Percentiles rank a stretch among this genome's conserved stretches.
Evolutionary conservation across 2,888 invertebrate genomes (phyloP).

Genomic region (Lampropteryx suffumata): DNA sequence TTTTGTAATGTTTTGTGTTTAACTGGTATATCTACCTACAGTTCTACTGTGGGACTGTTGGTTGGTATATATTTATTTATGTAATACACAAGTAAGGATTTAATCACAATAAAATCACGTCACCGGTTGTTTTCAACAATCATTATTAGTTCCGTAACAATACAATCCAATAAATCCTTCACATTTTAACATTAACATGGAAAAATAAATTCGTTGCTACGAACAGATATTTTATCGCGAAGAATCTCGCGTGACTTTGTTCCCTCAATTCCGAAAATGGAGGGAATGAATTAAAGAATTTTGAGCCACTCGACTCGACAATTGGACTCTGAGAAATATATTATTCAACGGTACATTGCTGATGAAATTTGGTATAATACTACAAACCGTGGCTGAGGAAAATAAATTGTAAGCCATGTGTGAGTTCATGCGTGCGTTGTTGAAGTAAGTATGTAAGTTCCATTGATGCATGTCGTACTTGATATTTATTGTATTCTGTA

Average conservation of each 20-base stretch:
- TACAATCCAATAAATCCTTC: slow-evolving; percentile 25
- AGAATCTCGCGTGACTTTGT: slow-evolving; percentile 41
- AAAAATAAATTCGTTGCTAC: slow-evolving; percentile 26
- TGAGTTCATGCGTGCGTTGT: neutral
- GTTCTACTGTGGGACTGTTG: too few species aligned
- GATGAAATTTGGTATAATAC: slow-evolving; percentile 35
- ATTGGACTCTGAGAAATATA: slow-evolving; percentile 52
- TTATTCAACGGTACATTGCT: slow-evolving; percentile 46
- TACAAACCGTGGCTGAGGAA: slow-evolving; percentile 1
- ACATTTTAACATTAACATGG: slow-evolving; percentile 22
- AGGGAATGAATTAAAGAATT: slow-evolving; percentile 45
- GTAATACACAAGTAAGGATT: slow-evolving; percentile 1
- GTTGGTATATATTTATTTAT: too few species aligned
- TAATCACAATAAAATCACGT: slow-evolving; percentile 10
- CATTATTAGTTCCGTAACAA: slow-evolving; percentile 24
- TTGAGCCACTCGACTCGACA: slow-evolving; percentile 43
- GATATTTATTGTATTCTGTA: too few species aligned
- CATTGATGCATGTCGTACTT: too few species aligned
- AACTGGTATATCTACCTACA: neutral
- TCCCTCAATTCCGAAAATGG: slow-evolving; percentile 43
- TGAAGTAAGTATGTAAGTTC: too few species aligned
- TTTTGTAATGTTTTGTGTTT: slow-evolving; percentile 6
- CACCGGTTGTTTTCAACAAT: slow-evolving; percentile 15
- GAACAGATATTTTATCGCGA: slow-evolving; percentile 34
- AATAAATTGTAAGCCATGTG: slow-evolving; percentile 5